phyloP scores from a whole-genome alignment of 1,140 invertebrate species.

The Listronotus oregonensis region DNA sequence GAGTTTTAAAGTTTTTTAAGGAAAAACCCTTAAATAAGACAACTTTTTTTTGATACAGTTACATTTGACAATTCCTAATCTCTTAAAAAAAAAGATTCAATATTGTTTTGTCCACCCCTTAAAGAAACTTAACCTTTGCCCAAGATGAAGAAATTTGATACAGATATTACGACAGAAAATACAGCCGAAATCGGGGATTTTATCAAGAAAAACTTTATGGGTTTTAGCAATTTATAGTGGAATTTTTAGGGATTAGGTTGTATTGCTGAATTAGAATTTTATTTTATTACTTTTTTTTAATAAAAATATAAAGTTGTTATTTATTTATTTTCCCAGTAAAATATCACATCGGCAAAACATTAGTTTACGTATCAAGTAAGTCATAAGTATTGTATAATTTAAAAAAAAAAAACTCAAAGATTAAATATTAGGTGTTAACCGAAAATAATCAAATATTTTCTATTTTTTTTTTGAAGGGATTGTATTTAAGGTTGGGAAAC shows the following conservation, averaged over 20 bases:
- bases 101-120: constrained; percentile 65
- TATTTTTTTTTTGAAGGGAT: too few relatives aligned
- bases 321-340: too few relatives aligned
- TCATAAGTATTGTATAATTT: too few relatives aligned
- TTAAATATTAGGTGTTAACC: too few relatives aligned
- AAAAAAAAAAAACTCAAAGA: too few relatives aligned
- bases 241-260: not conserved
- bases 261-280: not conserved
- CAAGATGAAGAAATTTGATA: constrained; percentile 24
- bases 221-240: not conserved
- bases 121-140: constrained; percentile 40
- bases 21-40: too few relatives aligned
- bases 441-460: too few relatives aligned
- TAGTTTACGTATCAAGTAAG: too few relatives aligned
- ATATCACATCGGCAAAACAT: too few relatives aligned
- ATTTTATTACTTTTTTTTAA: not conserved
- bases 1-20: too few relatives aligned
- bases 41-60: constrained; percentile 70
- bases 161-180: not conserved
- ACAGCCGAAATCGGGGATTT: not conserved
- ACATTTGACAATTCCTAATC: constrained; percentile 89
- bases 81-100: constrained; percentile 79
- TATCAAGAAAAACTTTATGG: not conserved
- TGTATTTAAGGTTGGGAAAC: too few relatives aligned
- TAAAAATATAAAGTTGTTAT: constrained; percentile 1